Percentiles rank a stretch among this genome's conserved stretches.
Evolutionary conservation across 2,888 invertebrate genomes (phyloP).

Genomic region (Scrobipalpa costella): DNA sequence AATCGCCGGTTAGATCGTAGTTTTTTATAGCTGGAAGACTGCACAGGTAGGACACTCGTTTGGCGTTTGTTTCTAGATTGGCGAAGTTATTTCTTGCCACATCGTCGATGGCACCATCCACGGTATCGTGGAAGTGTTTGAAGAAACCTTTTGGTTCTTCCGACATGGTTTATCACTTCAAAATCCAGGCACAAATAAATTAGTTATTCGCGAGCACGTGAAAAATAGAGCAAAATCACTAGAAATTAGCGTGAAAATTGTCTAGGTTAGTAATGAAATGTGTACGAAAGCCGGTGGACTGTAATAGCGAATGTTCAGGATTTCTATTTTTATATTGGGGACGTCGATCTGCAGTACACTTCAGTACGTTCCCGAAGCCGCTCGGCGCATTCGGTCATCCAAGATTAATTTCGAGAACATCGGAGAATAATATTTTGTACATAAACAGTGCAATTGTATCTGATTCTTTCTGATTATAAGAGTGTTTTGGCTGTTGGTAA

Average conservation of each 20-base stretch:
- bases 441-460: slow-evolving; percentile 5
- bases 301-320: slow-evolving; percentile 47
- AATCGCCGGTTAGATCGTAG: slow-evolving; percentile 73
- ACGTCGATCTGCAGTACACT: slow-evolving; percentile 60
- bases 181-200: neutral
- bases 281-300: slow-evolving; percentile 58
- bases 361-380: slow-evolving; percentile 40
- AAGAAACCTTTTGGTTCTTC: slow-evolving; percentile 78
- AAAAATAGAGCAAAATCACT: neutral
- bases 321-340: slow-evolving; percentile 72
- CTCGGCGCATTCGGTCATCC: neutral
- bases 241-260: slow-evolving; percentile 18
- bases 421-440: slow-evolving; percentile 1
- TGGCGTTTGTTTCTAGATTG: slow-evolving; percentile 82
- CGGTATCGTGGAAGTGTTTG: slow-evolving; percentile 83
- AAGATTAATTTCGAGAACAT: slow-evolving; percentile 15
- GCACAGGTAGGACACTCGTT: slow-evolving; percentile 83
- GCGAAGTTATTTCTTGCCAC: slow-evolving; percentile 84
- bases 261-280: slow-evolving; percentile 54
- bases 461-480: neutral
- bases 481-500: neutral
- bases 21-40: slow-evolving; percentile 72
- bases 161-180: slow-evolving; percentile 51
- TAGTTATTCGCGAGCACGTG: neutral
- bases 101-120: slow-evolving; percentile 78